phyloP scores from a whole-genome alignment of 2,888 invertebrate genomes.

The Perdita meconis region DNA sequence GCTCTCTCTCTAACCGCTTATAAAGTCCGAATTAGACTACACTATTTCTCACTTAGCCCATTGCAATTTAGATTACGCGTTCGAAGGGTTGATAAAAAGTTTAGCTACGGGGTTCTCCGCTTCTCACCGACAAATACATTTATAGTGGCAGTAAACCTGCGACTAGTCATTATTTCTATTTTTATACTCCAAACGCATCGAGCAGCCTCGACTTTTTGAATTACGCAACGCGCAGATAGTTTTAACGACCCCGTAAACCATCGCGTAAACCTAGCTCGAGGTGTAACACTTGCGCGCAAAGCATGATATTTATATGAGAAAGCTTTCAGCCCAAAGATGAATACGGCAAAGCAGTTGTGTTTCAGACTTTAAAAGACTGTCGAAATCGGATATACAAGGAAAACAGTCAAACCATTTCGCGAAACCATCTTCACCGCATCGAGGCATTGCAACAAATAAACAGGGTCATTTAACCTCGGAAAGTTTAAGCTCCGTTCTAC shows the following conservation, averaged over 20 bases:
- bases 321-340: background rate
- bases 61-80: constrained; percentile 29
- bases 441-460: constrained; percentile 59
- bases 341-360: background rate
- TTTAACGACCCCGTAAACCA: constrained; percentile 63
- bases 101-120: background rate
- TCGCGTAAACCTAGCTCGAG: constrained; percentile 38
- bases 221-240: constrained; percentile 15
- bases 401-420: no score
- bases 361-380: background rate
- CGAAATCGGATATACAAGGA: no score
- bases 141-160: constrained; percentile 17
- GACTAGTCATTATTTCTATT: constrained; percentile 19
- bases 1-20: constrained; percentile 7
- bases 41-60: background rate
- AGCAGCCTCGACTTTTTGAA: background rate
- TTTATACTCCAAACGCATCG: background rate
- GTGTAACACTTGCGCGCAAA: background rate
- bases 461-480: constrained; percentile 58
- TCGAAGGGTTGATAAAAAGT: constrained; percentile 22
- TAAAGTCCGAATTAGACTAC: constrained; percentile 8
- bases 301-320: background rate
- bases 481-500: constrained; percentile 63
- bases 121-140: background rate
- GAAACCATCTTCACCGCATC: no score